phyloP scores from a whole-genome alignment of 2,113 vertebrate genomes.

The Ivindomyrus marchei region DNA sequence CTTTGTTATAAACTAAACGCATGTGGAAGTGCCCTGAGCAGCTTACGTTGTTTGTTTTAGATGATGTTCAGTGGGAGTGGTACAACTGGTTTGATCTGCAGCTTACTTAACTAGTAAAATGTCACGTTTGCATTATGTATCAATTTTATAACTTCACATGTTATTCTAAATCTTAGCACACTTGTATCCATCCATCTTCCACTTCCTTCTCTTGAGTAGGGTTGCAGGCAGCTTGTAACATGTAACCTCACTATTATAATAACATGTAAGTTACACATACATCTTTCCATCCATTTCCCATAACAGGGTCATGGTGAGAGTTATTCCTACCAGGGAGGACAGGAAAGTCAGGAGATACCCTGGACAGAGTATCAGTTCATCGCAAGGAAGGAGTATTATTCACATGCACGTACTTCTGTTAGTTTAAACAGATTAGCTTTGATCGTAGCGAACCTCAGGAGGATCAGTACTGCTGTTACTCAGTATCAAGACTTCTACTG shows the following conservation, averaged over 20 bases:
- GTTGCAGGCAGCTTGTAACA: neutral
- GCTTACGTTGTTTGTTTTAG: neutral
- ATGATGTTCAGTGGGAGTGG: neutral
- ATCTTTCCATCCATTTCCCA: neutral
- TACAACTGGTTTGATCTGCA: neutral
- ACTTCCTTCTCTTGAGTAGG: neutral
- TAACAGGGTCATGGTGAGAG: neutral
- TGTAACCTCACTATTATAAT: neutral
- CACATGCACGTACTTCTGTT: neutral
- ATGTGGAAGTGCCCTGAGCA: neutral
- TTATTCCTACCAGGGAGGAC: neutral
- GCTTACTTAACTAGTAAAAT: neutral
- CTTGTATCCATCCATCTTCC: neutral
- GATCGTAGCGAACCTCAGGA: neutral
- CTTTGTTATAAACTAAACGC: neutral
- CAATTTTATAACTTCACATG: neutral
- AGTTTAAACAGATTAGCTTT: neutral
- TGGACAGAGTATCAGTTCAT: neutral
- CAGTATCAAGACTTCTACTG: neutral
- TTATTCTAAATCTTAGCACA: neutral
- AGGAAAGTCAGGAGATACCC: neutral
- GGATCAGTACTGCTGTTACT: neutral
- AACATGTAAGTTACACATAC: neutral
- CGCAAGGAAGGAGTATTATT: neutral
- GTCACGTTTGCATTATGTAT: neutral